phyloP scores from a whole-genome alignment of 1,140 invertebrate species.

The Bathynomus jamesi region DNA sequence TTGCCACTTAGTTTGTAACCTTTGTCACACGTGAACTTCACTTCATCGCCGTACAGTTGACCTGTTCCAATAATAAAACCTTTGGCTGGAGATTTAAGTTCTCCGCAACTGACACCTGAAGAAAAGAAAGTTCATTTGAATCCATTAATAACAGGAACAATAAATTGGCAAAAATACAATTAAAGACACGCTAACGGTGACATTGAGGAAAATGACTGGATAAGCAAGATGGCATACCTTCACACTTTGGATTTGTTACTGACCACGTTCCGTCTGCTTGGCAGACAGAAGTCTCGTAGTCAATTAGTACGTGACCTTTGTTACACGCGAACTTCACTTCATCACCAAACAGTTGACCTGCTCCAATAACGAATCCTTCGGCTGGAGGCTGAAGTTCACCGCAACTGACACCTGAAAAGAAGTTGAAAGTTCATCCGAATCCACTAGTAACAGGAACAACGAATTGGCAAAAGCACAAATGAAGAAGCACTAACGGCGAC shows the following conservation, averaged over 20 bases:
- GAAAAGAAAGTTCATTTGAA: background rate
- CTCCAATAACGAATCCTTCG: constrained; percentile 36
- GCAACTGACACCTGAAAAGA: constrained; percentile 17
- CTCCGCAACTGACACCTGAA: constrained; percentile 24
- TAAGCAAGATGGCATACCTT: constrained; percentile 32
- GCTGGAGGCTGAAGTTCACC: constrained; percentile 29
- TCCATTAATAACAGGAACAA: background rate
- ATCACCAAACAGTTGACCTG: constrained; percentile 23
- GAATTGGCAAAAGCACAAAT: background rate
- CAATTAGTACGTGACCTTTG: constrained; percentile 25
- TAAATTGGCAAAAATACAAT: background rate
- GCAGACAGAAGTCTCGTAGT: constrained; percentile 36
- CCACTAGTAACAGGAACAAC: background rate
- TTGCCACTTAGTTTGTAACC: constrained; percentile 33
- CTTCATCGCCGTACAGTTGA: constrained; percentile 22
- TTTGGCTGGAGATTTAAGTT: constrained; percentile 23
- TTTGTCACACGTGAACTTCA: constrained; percentile 38
- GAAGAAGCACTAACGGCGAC: constrained; percentile 31
- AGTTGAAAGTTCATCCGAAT: background rate
- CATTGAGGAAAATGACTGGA: too few species aligned
- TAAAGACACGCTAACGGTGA: constrained; percentile 27
- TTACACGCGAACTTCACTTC: constrained; percentile 38
- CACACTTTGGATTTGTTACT: constrained; percentile 35
- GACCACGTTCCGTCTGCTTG: constrained; percentile 5
- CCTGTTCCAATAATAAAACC: constrained; percentile 37